phyloP scores from a whole-genome alignment of 2,113 vertebrate genomes.

The Pachypanchax playfairii region DNA sequence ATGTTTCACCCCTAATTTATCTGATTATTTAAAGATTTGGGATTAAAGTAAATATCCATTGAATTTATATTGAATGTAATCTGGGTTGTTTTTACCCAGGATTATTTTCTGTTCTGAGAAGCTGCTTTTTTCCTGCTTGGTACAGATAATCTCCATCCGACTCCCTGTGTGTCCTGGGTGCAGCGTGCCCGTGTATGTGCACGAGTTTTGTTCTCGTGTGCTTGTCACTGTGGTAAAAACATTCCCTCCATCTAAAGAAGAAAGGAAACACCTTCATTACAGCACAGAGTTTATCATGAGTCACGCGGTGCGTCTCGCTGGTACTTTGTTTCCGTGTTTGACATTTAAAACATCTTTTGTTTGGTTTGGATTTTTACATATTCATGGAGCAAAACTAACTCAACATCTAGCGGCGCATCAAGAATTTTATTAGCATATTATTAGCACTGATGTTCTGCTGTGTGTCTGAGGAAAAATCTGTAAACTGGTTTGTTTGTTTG shows the following conservation, averaged over 20 bases:
- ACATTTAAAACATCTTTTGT: background rate
- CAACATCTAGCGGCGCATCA: background rate
- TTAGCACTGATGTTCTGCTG: background rate
- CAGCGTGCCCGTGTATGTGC: conserved; percentile 30
- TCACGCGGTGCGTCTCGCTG: too few relatives aligned
- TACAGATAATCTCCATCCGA: too few relatives aligned
- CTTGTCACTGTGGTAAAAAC: conserved; percentile 35
- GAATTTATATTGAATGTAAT: too few relatives aligned
- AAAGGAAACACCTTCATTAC: too few relatives aligned
- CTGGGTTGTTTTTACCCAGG: too few relatives aligned
- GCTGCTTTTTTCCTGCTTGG: too few relatives aligned
- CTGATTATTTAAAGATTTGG: too few relatives aligned
- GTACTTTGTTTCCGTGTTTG: background rate
- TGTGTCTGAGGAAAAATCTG: background rate
- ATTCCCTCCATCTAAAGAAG: conserved; percentile 26
- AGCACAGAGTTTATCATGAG: too few relatives aligned
- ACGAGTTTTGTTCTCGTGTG: conserved; percentile 29
- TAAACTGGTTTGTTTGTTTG: conserved; percentile 7
- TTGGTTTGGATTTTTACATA: background rate
- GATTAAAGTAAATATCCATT: too few relatives aligned
- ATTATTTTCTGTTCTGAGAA: too few relatives aligned
- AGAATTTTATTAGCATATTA: conserved; percentile 6
- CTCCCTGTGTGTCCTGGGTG: conserved; percentile 25
- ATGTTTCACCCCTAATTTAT: too few relatives aligned
- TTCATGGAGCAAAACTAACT: conserved; percentile 10